Conservation (phyloP, 2,888 invertebrate genomes). For the Meliscaeva auricollis region DNA sequence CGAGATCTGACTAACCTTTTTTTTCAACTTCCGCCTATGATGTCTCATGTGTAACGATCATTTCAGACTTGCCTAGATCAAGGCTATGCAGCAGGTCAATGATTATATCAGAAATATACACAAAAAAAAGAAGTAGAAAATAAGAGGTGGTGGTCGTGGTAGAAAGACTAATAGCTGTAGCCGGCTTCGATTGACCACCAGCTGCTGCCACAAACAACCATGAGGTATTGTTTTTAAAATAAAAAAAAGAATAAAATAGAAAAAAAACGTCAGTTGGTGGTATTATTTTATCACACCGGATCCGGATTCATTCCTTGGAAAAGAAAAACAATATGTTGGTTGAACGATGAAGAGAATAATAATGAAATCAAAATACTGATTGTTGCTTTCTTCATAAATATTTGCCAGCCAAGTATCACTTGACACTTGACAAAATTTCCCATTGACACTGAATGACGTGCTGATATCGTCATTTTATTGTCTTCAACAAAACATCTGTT, state of each 20-base stretch:
- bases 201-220: not conserved
- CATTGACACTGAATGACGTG: constrained; percentile 8
- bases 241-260: not conserved
- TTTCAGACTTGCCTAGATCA: constrained; percentile 29
- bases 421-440: constrained; percentile 8
- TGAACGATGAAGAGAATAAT: not conserved
- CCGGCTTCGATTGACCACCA: constrained; percentile 3
- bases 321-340: not conserved
- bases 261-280: not conserved
- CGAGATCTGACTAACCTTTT: constrained; percentile 12
- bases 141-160: not conserved
- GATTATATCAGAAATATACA: not conserved
- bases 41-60: constrained; percentile 16
- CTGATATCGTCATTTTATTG: not conserved
- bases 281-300: not conserved
- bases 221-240: not conserved
- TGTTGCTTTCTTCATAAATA: not conserved
- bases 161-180: not conserved
- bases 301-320: not conserved
- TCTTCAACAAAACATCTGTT: constrained; percentile 19
- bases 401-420: not conserved
- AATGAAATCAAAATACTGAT: not conserved
- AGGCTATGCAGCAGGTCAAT: constrained; percentile 39
- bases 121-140: not conserved
- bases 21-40: constrained; percentile 26